These are phyloP conservation scores for Miniopterus natalensis DNA, from an alignment of 2,113 vertebrate genomes.

Conservation along the genomic window DNA sequence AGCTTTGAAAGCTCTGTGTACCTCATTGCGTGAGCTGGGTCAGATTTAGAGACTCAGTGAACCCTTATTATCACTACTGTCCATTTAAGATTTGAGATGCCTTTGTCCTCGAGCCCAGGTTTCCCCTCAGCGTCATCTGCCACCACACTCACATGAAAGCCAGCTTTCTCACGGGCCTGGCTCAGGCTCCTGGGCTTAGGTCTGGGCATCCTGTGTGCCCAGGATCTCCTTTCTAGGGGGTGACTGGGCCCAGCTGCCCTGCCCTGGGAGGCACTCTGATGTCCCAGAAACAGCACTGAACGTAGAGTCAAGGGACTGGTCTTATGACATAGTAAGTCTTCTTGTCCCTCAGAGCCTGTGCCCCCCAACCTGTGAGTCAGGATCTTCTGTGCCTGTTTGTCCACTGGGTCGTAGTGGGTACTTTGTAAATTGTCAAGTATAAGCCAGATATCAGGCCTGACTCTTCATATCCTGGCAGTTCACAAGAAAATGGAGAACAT, in stretches of 20 bases:
- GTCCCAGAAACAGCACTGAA: neutral
- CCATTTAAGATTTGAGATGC: neutral
- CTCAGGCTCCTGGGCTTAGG: neutral
- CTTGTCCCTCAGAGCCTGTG: neutral
- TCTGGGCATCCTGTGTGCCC: neutral
- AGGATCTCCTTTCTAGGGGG: neutral
- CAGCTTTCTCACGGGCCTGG: neutral
- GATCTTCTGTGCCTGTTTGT: neutral
- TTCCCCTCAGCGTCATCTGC: neutral
- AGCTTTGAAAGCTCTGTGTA: neutral
- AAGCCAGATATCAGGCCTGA: neutral
- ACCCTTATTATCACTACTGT: neutral
- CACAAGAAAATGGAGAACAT: neutral
- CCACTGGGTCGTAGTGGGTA: neutral
- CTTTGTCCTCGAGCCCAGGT: neutral
- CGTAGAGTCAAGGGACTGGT: neutral
- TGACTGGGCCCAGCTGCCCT: neutral
- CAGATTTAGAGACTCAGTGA: neutral
- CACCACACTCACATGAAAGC: neutral
- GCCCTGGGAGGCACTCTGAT: neutral
- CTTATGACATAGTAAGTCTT: neutral
- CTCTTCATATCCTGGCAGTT: neutral
- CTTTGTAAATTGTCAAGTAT: neutral
- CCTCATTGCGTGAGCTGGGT: neutral
- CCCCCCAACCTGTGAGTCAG: neutral